Conservation (phyloP, 2,888 invertebrate species). For the Neocrepidodera transversa region DNA sequence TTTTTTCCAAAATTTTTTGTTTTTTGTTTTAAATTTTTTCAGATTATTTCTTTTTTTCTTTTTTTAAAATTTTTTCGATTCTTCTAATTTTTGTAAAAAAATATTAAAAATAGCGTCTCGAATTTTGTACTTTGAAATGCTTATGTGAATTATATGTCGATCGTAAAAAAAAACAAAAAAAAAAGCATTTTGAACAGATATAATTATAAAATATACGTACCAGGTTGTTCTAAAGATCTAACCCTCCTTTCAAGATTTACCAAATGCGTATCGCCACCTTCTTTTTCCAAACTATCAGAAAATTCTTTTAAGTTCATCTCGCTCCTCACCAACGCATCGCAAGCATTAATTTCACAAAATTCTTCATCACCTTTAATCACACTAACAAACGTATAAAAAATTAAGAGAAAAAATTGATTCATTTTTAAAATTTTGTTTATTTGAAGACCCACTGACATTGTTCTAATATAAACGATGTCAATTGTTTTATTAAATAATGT, state of each 20-base stretch:
- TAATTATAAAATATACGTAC: slow-evolving; percentile 62
- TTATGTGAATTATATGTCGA: no score
- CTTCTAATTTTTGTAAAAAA: no score
- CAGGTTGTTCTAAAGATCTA: slow-evolving; percentile 73
- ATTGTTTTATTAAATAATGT: slow-evolving; percentile 22
- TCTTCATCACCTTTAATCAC: slow-evolving; percentile 15
- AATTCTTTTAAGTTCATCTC: slow-evolving; percentile 49
- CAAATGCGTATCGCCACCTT: slow-evolving; percentile 57
- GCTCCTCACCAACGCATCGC: slow-evolving; percentile 63
- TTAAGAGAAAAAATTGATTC: background rate
- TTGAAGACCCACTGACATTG: background rate
- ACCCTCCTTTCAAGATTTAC: slow-evolving; percentile 69
- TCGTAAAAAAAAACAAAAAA: no score
- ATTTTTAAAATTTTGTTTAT: slow-evolving; percentile 10
- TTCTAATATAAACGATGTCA: background rate
- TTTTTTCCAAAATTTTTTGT: no score
- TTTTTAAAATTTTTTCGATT: no score
- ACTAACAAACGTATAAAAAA: background rate
- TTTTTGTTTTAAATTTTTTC: no score
- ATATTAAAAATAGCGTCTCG: no score
- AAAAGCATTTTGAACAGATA: no score
- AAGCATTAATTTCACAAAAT: slow-evolving; percentile 63
- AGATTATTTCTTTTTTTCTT: no score
- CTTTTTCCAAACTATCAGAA: slow-evolving; percentile 51
- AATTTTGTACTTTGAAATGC: no score